Percentiles rank a stretch among this genome's conserved stretches.
Evolutionary conservation across 2,888 invertebrate species (phyloP).

Genomic region (Leptinotarsa juncta): DNA sequence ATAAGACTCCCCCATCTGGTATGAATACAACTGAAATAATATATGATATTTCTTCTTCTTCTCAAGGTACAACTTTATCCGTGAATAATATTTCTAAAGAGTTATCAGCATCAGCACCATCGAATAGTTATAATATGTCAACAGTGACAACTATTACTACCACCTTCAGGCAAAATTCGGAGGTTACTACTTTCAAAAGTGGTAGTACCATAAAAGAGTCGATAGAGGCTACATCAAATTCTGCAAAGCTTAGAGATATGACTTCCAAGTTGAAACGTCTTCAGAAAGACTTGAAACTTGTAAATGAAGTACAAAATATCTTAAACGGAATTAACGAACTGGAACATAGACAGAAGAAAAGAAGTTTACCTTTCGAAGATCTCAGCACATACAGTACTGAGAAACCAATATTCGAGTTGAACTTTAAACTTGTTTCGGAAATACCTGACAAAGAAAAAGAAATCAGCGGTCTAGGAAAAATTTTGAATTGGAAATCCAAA

Average conservation of each 20-base stretch:
- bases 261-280: conserved; percentile 42
- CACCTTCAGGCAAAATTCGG: not conserved
- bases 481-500: conserved; percentile 29
- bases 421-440: conserved; percentile 18
- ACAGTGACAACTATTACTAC: no score
- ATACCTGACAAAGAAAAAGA: conserved; percentile 8
- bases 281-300: conserved; percentile 49
- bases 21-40: not conserved
- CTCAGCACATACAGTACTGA: not conserved
- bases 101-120: not conserved
- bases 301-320: conserved; percentile 52
- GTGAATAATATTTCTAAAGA: not conserved
- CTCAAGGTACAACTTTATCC: not conserved
- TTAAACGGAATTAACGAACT: conserved; percentile 43
- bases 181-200: not conserved
- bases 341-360: conserved; percentile 34
- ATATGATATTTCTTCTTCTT: not conserved
- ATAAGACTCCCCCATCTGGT: no score
- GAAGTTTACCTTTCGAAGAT: not conserved
- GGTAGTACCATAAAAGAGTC: not conserved
- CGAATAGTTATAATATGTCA: not conserved
- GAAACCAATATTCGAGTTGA: conserved; percentile 10
- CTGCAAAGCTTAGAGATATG: conserved; percentile 12
- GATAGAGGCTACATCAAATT: not conserved
- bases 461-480: conserved; percentile 33